Evolutionary conservation across 2,888 invertebrate species (phyloP).

Genomic region (Euzophera pinguis): DNA sequence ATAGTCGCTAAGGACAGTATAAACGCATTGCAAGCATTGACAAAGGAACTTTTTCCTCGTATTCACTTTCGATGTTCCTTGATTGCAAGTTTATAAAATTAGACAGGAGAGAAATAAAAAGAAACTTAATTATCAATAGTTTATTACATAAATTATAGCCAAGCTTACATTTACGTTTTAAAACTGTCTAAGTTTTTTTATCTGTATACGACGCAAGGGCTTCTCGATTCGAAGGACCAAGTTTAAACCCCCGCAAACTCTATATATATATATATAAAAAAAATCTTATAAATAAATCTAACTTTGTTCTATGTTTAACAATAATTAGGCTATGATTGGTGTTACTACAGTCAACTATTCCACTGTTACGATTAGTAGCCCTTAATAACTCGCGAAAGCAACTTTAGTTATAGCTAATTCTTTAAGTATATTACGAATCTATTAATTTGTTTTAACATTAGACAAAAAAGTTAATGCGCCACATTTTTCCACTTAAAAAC

Average conservation of each 20-base stretch:
- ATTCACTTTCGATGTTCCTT: no score
- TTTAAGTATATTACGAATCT: constrained; percentile 21
- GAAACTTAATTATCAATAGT: constrained; percentile 70
- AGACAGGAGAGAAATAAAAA: constrained; percentile 28
- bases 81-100: no score
- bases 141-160: constrained; percentile 79
- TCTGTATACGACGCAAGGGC: constrained; percentile 52
- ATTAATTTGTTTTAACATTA: not conserved
- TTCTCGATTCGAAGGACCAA: constrained; percentile 16
- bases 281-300: constrained; percentile 72
- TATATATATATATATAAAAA: constrained; percentile 50
- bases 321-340: constrained; percentile 76
- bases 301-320: constrained; percentile 69
- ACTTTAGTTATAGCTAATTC: constrained; percentile 44
- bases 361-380: constrained; percentile 40
- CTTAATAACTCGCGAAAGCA: constrained; percentile 53
- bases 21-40: no score
- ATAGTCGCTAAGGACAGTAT: no score
- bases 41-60: no score
- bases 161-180: constrained; percentile 75
- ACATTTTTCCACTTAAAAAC: not conserved
- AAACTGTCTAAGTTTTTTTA: constrained; percentile 63
- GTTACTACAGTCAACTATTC: constrained; percentile 68
- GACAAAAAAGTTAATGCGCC: not conserved
- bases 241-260: constrained; percentile 40